Conservation (phyloP, 2,113 vertebrate species). For the Corydoras maculifer region DNA sequence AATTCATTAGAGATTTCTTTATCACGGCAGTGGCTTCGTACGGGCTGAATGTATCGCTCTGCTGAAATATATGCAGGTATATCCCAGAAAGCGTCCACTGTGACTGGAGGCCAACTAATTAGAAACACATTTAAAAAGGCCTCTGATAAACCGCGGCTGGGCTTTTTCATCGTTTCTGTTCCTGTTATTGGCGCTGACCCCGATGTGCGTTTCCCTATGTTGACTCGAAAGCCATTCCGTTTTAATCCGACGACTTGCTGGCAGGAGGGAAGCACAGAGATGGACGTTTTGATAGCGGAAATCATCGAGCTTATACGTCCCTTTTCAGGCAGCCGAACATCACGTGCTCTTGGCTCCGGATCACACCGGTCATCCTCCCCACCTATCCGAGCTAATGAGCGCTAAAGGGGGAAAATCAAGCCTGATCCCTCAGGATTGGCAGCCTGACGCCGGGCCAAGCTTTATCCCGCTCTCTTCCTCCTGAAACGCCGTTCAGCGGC, state of each 20-base stretch:
- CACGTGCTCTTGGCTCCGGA: conserved; percentile 32
- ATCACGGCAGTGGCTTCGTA: too few relatives aligned
- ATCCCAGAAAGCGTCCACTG: too few relatives aligned
- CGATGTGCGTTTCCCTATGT: not conserved
- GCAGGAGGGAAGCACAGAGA: conserved; percentile 16
- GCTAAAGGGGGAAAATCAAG: conserved; percentile 28
- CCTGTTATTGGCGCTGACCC: not conserved
- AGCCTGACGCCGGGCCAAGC: conserved; percentile 21
- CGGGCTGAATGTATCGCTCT: too few relatives aligned
- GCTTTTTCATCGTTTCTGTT: not conserved
- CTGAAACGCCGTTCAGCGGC: conserved; percentile 17
- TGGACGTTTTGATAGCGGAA: conserved; percentile 39
- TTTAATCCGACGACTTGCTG: conserved; percentile 16
- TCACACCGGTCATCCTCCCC: conserved; percentile 21
- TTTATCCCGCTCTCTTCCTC: conserved; percentile 11
- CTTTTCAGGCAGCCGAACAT: conserved; percentile 38
- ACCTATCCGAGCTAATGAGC: conserved; percentile 27
- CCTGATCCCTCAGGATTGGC: conserved; percentile 35
- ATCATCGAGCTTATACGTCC: conserved; percentile 49
- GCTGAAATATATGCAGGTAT: too few relatives aligned
- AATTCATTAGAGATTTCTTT: too few relatives aligned
- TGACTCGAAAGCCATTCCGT: not conserved
- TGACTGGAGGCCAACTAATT: too few relatives aligned
- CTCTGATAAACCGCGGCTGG: too few relatives aligned
- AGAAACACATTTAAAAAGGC: too few relatives aligned